Evolutionary conservation across 2,888 invertebrate genomes (phyloP).

Genomic region (Aspidiotus destructor): DNA sequence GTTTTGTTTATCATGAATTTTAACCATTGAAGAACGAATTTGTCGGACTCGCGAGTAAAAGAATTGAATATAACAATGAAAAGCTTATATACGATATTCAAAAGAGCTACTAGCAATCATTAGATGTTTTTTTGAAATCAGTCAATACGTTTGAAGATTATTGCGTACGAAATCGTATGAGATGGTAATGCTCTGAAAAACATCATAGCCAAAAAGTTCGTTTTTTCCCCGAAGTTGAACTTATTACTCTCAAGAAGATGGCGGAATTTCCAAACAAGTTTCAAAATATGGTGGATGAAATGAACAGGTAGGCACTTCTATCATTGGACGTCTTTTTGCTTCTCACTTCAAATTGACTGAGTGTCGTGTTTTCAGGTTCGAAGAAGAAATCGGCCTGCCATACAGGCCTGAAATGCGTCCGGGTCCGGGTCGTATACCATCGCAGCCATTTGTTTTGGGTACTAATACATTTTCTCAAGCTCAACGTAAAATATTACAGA

Average conservation of each 20-base stretch:
- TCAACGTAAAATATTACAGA: slow-evolving; percentile 25
- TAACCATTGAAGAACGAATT: too few species aligned
- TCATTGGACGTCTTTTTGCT: neutral
- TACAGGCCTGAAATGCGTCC: slow-evolving; percentile 44
- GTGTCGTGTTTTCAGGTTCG: slow-evolving; percentile 53
- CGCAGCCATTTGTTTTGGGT: slow-evolving; percentile 49
- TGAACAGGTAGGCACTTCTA: slow-evolving; percentile 58
- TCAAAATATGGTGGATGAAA: slow-evolving; percentile 82
- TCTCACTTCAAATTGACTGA: neutral
- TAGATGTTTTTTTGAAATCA: too few species aligned
- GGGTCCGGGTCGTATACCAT: slow-evolving; percentile 35
- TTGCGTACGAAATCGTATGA: too few species aligned
- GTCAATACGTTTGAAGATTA: too few species aligned
- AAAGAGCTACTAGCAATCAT: too few species aligned
- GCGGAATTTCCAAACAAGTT: slow-evolving; percentile 47
- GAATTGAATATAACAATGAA: too few species aligned
- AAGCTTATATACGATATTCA: too few species aligned
- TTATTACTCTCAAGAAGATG: slow-evolving; percentile 34
- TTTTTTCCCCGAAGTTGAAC: neutral
- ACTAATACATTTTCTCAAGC: slow-evolving; percentile 42
- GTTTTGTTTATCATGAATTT: too few species aligned
- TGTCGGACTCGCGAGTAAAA: too few species aligned
- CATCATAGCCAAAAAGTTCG: too few species aligned
- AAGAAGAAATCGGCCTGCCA: slow-evolving; percentile 66
- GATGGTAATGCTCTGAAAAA: too few species aligned